Evolutionary conservation across 2,888 invertebrate species (phyloP).

Genomic region (Watsonalla cultraria): DNA sequence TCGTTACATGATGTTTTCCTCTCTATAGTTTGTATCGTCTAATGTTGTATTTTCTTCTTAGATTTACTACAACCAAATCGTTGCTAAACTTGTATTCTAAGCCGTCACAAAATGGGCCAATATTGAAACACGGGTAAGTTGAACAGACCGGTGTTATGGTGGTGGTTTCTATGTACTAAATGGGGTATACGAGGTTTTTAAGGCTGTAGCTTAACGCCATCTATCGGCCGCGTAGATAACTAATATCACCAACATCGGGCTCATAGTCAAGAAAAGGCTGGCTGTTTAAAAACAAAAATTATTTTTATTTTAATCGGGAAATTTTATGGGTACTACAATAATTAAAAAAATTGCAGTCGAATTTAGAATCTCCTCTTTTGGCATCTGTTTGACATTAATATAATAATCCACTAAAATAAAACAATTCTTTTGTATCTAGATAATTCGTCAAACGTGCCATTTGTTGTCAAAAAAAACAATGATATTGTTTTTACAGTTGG

Average conservation of each 20-base stretch:
- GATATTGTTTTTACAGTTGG: no score
- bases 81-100: constrained; percentile 84
- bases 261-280: no score
- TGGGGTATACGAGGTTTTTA: background rate
- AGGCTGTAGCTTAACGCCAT: background rate
- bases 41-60: constrained; percentile 66
- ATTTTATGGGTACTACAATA: no score
- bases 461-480: no score
- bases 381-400: no score
- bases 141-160: constrained; percentile 19
- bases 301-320: no score
- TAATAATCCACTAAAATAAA: no score
- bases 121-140: constrained; percentile 85
- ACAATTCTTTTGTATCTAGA: no score
- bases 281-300: no score
- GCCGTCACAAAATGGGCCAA: constrained; percentile 80
- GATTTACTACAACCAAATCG: constrained; percentile 85
- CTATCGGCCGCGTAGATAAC: background rate
- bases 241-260: background rate
- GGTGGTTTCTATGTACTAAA: constrained; percentile 8
- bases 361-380: no score
- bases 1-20: constrained; percentile 7
- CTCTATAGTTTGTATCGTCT: constrained; percentile 33
- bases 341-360: no score
- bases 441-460: no score